Evolutionary conservation across 2,888 invertebrate species (phyloP), one percentile per base, ranked within the genome.

Genomic region (Carabus problematicus): DNA sequence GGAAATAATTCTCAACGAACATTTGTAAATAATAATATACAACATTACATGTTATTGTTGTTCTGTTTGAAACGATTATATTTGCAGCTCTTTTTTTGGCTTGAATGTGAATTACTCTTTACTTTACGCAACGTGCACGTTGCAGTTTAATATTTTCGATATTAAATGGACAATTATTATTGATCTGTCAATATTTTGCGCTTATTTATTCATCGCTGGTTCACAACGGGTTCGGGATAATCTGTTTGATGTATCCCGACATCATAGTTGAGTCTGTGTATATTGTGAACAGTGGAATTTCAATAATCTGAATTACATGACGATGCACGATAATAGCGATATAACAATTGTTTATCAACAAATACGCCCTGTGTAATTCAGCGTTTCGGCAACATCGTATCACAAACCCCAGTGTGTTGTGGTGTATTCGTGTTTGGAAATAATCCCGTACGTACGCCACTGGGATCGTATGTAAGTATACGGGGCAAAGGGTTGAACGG

Each of bases 401-500:
- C 3, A 29, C 29, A 29, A 2, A 29, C 29, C 2, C 45, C 45
- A 12, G 14, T 45, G 8, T 45, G 14, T 45, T 45, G 1, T 45
- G 14, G 7, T 45, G 7, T 45, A 45, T 14, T 45, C 7, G 7
- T 12, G 14, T 3, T 45, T 29, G 29, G 29, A 29, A 29, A 29
- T 29, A 29, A 29, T n/a, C 29, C 29, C 29, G 29, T 29, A 29
- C 2, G 3, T 29, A 29, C 29, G 29, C 6, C 29, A 3, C 2
- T 29, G 29, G 29, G 29, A n/a, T n/a, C 29, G 29, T 3, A 29
- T 2, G 29, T 29, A 6, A 29, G 29, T 41, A 49, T n/a, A n/a
- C n/a, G 40, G 62, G 29, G 40, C 12, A 29, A 63, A 63, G 62
- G 62, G 62, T 63, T 63, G 49, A 63, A 49, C 40, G 9, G 47